phyloP scores from a whole-genome alignment of 2,888 invertebrate genomes.

The Drepanosiphum platanoidis region DNA sequence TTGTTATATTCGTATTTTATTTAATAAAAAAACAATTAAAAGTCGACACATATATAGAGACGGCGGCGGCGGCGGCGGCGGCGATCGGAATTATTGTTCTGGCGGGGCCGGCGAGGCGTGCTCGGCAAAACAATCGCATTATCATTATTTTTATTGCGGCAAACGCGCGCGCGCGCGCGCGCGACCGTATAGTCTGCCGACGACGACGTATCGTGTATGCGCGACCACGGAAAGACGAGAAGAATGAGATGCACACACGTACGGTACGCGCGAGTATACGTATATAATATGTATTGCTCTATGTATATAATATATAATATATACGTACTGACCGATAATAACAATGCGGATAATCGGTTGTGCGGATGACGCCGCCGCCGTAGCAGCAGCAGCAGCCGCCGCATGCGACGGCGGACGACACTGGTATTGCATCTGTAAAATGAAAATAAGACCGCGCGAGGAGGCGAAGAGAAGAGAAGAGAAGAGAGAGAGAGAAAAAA shows the following conservation, averaged over 20 bases:
- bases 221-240: background rate
- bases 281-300: background rate
- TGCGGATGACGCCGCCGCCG: background rate
- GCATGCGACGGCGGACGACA: constrained; percentile 37
- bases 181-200: too few relatives aligned
- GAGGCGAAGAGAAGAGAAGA: background rate
- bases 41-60: constrained; percentile 49
- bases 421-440: constrained; percentile 44
- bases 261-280: background rate
- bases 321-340: background rate
- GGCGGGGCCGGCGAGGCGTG: constrained; percentile 51
- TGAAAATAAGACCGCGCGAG: constrained; percentile 29
- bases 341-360: constrained; percentile 44
- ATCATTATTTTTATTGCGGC: background rate
- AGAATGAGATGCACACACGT: background rate
- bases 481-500: background rate
- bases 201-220: background rate
- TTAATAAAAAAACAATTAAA: constrained; percentile 62
- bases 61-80: constrained; percentile 12
- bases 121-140: constrained; percentile 55
- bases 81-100: constrained; percentile 8
- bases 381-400: constrained; percentile 25
- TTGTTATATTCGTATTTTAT: constrained; percentile 58
- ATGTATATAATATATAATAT: too few relatives aligned
- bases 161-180: background rate